These are phyloP conservation scores for Mactra quadrangularis DNA, from an alignment of 1,140 invertebrate genomes.

Conservation along the genomic window DNA sequence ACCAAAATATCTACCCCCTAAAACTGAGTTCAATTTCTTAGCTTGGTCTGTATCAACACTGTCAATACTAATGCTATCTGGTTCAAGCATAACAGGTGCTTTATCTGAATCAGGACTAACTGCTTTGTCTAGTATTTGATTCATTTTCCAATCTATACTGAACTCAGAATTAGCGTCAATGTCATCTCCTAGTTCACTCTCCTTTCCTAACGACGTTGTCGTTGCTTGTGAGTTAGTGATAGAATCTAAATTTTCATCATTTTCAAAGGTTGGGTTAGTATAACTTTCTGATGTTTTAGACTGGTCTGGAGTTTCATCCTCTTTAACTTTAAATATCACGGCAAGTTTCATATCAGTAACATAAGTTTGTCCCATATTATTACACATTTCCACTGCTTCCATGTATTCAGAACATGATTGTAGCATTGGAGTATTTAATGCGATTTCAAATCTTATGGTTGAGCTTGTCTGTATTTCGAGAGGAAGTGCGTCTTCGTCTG, in stretches of 20 bases:
- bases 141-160: constrained; percentile 50
- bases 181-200: constrained; percentile 53
- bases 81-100: background rate
- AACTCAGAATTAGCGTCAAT: constrained; percentile 57
- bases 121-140: background rate
- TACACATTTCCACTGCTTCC: constrained; percentile 54
- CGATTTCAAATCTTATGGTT: constrained; percentile 54
- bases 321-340: constrained; percentile 31
- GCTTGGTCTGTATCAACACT: constrained; percentile 42
- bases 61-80: constrained; percentile 31
- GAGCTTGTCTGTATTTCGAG: constrained; percentile 55
- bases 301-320: background rate
- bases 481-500: constrained; percentile 45
- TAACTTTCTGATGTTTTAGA: background rate
- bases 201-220: constrained; percentile 33
- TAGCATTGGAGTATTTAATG: constrained; percentile 51
- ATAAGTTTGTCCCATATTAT: constrained; percentile 37
- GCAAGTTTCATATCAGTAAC: constrained; percentile 60
- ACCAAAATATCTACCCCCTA: constrained; percentile 31
- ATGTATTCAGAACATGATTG: constrained; percentile 48
- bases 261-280: constrained; percentile 41
- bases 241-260: constrained; percentile 38
- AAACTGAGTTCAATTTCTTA: constrained; percentile 10
- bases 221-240: constrained; percentile 36
- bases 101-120: background rate